Evolutionary conservation across 92 coral and sea anemone genomes (phyloP).

Genomic region (Parazoanthus swiftii): DNA sequence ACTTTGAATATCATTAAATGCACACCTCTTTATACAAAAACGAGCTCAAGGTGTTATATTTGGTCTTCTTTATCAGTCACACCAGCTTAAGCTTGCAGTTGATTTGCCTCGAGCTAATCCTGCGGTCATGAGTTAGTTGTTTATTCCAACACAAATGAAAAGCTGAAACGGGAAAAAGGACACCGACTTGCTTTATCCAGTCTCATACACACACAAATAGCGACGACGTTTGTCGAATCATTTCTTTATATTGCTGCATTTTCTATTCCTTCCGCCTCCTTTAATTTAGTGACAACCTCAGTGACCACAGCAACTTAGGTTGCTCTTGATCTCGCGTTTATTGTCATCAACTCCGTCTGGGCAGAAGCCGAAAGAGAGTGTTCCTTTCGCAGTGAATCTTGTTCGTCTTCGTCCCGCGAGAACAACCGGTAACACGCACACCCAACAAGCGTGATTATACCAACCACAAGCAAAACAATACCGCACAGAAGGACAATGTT

Average conservation of each 20-base stretch:
- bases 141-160: not conserved
- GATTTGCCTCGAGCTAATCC: too few species aligned
- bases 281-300: not conserved
- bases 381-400: conserved; percentile 16
- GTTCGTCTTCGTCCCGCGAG: conserved; percentile 6
- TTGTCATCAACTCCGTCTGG: not conserved
- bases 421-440: conserved; percentile 25
- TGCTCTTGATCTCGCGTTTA: not conserved
- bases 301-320: too few species aligned
- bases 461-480: not conserved
- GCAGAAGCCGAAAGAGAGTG: not conserved
- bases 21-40: not conserved
- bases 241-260: not conserved
- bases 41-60: not conserved
- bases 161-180: not conserved
- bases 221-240: not conserved
- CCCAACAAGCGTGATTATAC: not conserved
- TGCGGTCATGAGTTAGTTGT: not conserved
- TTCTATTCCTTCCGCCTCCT: not conserved
- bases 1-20: not conserved
- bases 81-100: not conserved
- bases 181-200: not conserved
- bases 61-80: not conserved
- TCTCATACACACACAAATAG: not conserved
- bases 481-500: conserved; percentile 19